Percentiles rank a stretch among this genome's conserved stretches.
phyloP scores from a whole-genome alignment of 2,113 vertebrate species.

The Crotalus horridus region DNA sequence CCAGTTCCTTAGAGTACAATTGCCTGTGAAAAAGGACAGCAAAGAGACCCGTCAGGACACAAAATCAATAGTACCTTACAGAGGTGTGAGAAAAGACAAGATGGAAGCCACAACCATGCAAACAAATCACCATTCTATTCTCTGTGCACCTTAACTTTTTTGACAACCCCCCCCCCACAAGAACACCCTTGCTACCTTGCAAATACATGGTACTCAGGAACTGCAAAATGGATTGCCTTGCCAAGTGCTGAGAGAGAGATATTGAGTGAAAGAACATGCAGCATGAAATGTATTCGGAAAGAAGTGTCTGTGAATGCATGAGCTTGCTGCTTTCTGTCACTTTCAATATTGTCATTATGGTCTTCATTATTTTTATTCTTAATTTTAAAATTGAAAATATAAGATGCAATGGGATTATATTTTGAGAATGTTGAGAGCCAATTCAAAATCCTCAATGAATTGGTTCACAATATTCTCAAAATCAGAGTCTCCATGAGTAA shows the following conservation, averaged over 20 bases:
- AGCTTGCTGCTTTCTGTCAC: not conserved
- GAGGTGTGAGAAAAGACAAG: not conserved
- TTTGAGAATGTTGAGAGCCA: not conserved
- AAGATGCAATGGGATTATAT: not conserved
- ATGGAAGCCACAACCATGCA: not conserved
- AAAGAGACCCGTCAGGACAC: not conserved
- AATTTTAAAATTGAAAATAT: not conserved
- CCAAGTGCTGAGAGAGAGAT: not conserved
- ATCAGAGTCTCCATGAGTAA: no score
- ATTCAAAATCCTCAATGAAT: not conserved
- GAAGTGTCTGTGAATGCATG: not conserved
- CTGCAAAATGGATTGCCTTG: not conserved
- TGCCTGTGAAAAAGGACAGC: not conserved
- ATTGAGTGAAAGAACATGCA: not conserved
- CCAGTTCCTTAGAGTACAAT: not conserved
- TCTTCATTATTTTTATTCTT: not conserved
- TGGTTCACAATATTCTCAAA: no score
- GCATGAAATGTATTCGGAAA: not conserved
- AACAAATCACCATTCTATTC: not conserved
- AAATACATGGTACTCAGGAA: not conserved
- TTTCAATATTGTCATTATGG: not conserved
- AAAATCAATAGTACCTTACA: not conserved
- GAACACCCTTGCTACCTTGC: not conserved
- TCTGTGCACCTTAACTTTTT: not conserved
- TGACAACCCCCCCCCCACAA: no score